These are phyloP conservation scores for Echinarachnius parma DNA, from an alignment of 53 echinoderm and acorn worm genomes.

Conservation along the genomic window DNA sequence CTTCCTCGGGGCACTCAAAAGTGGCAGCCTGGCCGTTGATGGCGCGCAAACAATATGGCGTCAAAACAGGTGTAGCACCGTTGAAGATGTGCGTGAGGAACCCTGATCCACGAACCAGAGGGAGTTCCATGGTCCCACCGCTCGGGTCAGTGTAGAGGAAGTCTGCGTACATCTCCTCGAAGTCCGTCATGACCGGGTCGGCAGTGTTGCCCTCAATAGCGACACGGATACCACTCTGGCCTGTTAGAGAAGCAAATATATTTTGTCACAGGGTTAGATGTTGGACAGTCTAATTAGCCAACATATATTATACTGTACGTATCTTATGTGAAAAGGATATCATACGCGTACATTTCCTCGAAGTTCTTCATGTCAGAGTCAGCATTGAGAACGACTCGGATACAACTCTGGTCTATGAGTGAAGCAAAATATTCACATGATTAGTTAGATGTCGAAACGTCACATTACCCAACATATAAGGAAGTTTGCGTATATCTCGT, in stretches of 20 bases:
- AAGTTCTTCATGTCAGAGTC: too few relatives aligned
- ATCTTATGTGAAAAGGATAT: too few relatives aligned
- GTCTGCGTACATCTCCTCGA: slow-evolving; percentile 86
- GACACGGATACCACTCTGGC: slow-evolving; percentile 66
- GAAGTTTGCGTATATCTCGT: slow-evolving; percentile 84
- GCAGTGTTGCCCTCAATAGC: slow-evolving; percentile 48
- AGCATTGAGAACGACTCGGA: too few relatives aligned
- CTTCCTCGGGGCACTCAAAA: slow-evolving; percentile 70
- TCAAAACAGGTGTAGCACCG: slow-evolving; percentile 62
- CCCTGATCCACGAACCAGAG: slow-evolving; percentile 68
- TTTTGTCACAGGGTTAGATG: too few relatives aligned
- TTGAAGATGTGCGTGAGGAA: slow-evolving; percentile 78
- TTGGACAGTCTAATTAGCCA: too few relatives aligned
- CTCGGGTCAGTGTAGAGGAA: slow-evolving; percentile 56
- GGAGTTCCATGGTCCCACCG: slow-evolving; percentile 74
- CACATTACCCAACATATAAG: too few relatives aligned
- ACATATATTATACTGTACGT: too few relatives aligned
- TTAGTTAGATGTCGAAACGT: too few relatives aligned
- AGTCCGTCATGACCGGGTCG: slow-evolving; percentile 71
- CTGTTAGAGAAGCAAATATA: slow-evolving; percentile 36
- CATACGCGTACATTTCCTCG: too few relatives aligned
- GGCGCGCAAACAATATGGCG: slow-evolving; percentile 70
- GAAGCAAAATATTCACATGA: too few relatives aligned
- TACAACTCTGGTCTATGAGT: too few relatives aligned
- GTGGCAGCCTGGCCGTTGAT: slow-evolving; percentile 53